Percentiles rank a stretch among this genome's conserved stretches.
Conservation (phyloP, 2,888 invertebrate genomes). For the Anoplius nigerrimus region DNA sequence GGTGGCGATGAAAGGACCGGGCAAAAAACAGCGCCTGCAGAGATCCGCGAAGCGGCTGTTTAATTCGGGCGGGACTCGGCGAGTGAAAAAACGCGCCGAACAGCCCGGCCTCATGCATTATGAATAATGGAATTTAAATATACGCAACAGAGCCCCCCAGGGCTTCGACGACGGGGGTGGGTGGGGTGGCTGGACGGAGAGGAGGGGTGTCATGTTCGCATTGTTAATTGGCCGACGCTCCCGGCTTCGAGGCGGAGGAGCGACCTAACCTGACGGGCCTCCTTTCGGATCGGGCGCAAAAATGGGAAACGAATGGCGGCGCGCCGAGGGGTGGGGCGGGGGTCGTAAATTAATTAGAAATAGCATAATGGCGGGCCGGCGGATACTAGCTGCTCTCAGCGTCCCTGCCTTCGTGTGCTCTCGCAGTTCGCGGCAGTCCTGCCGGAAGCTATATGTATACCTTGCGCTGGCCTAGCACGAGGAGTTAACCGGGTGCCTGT, state of each 20-base stretch:
- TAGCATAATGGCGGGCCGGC: conserved; percentile 59
- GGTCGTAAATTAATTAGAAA: conserved; percentile 67
- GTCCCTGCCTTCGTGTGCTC: conserved; percentile 45
- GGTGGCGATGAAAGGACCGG: conserved; percentile 35
- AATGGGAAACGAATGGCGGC: not conserved
- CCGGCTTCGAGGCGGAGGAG: conserved; percentile 37
- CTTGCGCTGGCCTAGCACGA: conserved; percentile 43
- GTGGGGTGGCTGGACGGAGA: conserved; percentile 27
- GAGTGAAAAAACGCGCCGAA: conserved; percentile 53
- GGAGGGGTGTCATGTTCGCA: conserved; percentile 66
- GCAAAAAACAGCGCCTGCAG: conserved; percentile 53
- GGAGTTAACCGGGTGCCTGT: conserved; percentile 56
- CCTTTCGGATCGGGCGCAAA: too few relatives aligned
- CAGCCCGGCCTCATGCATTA: conserved; percentile 66
- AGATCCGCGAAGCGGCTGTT: conserved; percentile 63
- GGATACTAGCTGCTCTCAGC: conserved; percentile 50
- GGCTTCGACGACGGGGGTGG: conserved; percentile 44
- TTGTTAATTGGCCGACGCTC: conserved; percentile 68
- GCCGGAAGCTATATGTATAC: conserved; percentile 50
- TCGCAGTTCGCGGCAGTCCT: conserved; percentile 45
- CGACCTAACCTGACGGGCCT: too few relatives aligned
- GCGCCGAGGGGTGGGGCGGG: conserved; percentile 18
- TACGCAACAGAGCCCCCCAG: conserved; percentile 56
- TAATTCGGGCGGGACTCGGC: conserved; percentile 63
- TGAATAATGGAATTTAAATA: conserved; percentile 73